Base-by-base conservation (phyloP, 2,113 vertebrate species). In the Morone saxatilis region DNA sequence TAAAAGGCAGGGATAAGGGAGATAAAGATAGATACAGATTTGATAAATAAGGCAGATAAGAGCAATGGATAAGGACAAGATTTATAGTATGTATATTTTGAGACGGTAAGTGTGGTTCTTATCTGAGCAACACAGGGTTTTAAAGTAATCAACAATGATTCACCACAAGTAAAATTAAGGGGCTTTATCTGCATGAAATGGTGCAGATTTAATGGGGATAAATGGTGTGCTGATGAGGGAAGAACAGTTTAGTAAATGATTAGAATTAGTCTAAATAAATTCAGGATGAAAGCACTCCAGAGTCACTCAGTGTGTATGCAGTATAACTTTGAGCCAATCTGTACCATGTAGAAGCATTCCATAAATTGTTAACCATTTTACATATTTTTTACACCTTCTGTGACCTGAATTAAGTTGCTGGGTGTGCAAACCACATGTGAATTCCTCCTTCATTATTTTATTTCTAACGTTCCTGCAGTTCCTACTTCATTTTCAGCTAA, bases 401-500 rank as follows among this genome's bases (percentile, higher is more conserved):
- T 20, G 31, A 40, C 36, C 31, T 22, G 78, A 56, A 56, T 47
- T 12, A 6, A 67, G 47, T 17, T 54, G 76, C 60, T 14, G 7
- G 16, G 8, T 53, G n/a, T 62, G 59, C 25, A 67, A 69, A 54
- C 59, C 41, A 31, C 70, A 60, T 71, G 53, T 65, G 53, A 61
- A 41, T 59, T 57, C 19, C 20, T 69, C 22, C 60, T 20, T 50
- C 13, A 83, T 86, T 82, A 68, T 85, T 78, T 75, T 4, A 75
- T 90, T 81, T 76, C 51, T 45, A 70, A 70, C 57, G 70, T 72
- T 54, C 60, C 66, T 71, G 19, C 70, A 77, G 73, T 80, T 51
- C 17, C 43, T 66, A 59, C 53, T 90, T 88, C 61, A 72, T 94
- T 91, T 90, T 80, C 70, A 78, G 81, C 83, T 75, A 78, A 91